Evolutionary conservation across 35 echinoderm and acorn worm genomes (phyloP).

Genomic region (Ophiothrix spiculata): DNA sequence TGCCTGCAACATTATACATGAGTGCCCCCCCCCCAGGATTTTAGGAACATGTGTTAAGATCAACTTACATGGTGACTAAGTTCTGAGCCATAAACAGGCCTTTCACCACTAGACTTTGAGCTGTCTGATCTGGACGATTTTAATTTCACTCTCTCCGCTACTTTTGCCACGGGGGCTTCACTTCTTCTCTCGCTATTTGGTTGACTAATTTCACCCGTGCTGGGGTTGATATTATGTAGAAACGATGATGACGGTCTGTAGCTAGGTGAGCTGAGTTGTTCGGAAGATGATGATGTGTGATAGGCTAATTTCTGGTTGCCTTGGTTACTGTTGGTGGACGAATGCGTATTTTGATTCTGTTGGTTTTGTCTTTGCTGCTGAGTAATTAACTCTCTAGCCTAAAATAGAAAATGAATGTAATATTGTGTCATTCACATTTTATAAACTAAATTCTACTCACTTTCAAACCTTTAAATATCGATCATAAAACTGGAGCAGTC

Average conservation of each 20-base stretch:
- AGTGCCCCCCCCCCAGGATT: too few relatives aligned
- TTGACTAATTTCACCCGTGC: constrained; percentile 82
- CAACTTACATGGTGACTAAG: too few relatives aligned
- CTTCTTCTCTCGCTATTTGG: constrained; percentile 77
- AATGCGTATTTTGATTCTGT: not conserved
- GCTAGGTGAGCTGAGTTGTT: constrained; percentile 89
- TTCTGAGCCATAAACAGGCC: constrained; percentile 66
- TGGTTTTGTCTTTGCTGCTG: not conserved
- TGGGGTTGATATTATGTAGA: constrained; percentile 67
- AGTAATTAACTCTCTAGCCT: not conserved
- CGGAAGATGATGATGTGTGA: constrained; percentile 89
- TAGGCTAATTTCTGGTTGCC: not conserved
- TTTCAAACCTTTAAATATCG: too few relatives aligned
- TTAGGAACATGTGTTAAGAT: too few relatives aligned
- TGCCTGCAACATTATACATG: too few relatives aligned
- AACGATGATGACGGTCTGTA: constrained; percentile 42
- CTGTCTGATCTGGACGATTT: constrained; percentile 66
- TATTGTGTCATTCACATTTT: too few relatives aligned
- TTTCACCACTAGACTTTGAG: constrained; percentile 37
- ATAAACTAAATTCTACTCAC: too few relatives aligned
- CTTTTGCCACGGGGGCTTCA: constrained; percentile 71
- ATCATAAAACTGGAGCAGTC: too few relatives aligned
- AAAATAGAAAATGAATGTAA: not conserved
- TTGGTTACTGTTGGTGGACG: not conserved
- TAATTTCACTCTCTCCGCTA: constrained; percentile 81